Evolutionary conservation across 2,797 vertebrate genomes (phyloP), one percentile per base, ranked within the genome.

Genomic region (Phyllotis vaccarum): DNA sequence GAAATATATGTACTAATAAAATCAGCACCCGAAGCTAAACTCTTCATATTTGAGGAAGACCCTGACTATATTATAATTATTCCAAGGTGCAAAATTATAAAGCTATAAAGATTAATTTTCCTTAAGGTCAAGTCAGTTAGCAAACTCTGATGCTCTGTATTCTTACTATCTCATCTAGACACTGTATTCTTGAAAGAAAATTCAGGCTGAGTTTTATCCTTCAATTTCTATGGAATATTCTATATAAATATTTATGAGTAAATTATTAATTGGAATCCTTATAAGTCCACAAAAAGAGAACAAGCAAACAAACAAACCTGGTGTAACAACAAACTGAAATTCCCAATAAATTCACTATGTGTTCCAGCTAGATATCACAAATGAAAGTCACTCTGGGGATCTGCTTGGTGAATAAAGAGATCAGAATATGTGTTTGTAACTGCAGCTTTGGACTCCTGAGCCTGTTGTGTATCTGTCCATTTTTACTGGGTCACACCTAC

Each of bases 101-200:
- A 21, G 6, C 16, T 22, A 40, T 66, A 58, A 56, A 90, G 24
- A 22, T 74, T 70, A 37, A 17, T 66, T 81, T 64, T 37, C 3
- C 10, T 62, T 43, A 37, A 46, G 7, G 24, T 10, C 46, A 75
- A 60, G 6, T 1, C 21, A 8, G 34, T 60, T 60, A 60, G 60
- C 9, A 76, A 83, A n/a, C 40, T 68, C 19, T 64, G 1, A 46
- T 49, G 16, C 12, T 14, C 13, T 75, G 7, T 66, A 2, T 49
- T 56, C 37, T 49, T 4, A 2, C 13, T 4, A 19, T 16, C 0
- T 1, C 27, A 6, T 60, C 16, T 11, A 10, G 1, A 4, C 1
- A 80, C 49, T 13, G 2, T 60, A 89, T 81, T 9, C 13, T 14
- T 22, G 52, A 10, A 86, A 16, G 12, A 56, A 10, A 90, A 31